Base-by-base conservation (phyloP, 2,797 vertebrate genomes). In the Typhlichthys subterraneus region DNA sequence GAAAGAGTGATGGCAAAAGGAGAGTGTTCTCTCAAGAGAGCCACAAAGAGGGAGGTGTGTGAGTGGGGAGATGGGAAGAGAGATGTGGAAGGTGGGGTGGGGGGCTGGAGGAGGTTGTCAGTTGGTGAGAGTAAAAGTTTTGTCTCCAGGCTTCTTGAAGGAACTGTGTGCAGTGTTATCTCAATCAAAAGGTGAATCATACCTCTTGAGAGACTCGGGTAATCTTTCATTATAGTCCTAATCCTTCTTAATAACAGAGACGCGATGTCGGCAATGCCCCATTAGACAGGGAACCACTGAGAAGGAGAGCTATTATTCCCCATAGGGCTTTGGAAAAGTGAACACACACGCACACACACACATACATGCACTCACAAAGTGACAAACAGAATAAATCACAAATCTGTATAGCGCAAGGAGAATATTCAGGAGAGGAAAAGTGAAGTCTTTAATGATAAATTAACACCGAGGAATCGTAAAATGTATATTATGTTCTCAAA, bases 1-100 rank as follows among this genome's bases (percentile, higher is more conserved):
- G 91, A 92, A 89, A 92, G 91, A 93, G 82, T 89, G 89, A 92
- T 93, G 92, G 89, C 64, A 63, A 89, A 93, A 92, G 88, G 88
- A 93, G 89, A 91, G 88, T 91, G 87, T 89, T 89, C 82, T 79
- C 89, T 89, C 87, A 77, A 88, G 81, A 83, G 75, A 76, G 79
- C 82, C 80, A 88, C 85, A 88, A 84, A 79, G 83, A 85, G 76
- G 81, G 87, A 80, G 85, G 83, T 81, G 75, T 81, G 72, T 83
- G 76, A 79, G 85, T 59, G 80, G 84, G 85, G 84, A 80, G 77
- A 76, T 78, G 82, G 78, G 76, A 79, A 81, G 77, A 79, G 79
- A 72, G 74, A 75, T 12, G 42, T 50, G 57, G 23, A 69, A 76
- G 45, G 75, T 59, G 77, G 58, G 51, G 46, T 47, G 60, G 72